These are phyloP conservation scores for Chelonus formosanus DNA, from an alignment of 2,888 invertebrate genomes.

Conservation along the genomic window DNA sequence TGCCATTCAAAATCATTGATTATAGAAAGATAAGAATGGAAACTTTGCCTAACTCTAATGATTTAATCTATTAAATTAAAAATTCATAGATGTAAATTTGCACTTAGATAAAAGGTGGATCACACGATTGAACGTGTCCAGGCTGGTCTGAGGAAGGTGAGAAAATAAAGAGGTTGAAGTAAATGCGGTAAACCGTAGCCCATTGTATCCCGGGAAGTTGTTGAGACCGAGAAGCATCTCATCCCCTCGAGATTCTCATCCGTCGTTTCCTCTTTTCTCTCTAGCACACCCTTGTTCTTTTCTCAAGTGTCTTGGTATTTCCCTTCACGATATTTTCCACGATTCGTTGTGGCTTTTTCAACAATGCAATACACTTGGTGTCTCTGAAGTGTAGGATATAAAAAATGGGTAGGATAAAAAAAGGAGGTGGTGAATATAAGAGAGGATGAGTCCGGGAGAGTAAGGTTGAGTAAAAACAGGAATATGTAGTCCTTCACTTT, in stretches of 20 bases:
- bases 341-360: slow-evolving; percentile 7
- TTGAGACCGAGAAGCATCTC: slow-evolving; percentile 20
- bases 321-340: slow-evolving; percentile 4
- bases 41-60: too few species aligned
- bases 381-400: background rate
- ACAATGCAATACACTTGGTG: slow-evolving; percentile 24
- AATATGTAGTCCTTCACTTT: too few species aligned
- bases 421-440: too few species aligned
- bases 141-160: too few species aligned
- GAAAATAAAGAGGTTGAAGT: slow-evolving; percentile 38
- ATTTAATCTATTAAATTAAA: too few species aligned
- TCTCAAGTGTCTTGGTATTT: slow-evolving; percentile 8
- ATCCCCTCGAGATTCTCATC: slow-evolving; percentile 34
- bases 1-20: too few species aligned
- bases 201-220: slow-evolving; percentile 38
- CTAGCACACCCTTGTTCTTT: slow-evolving; percentile 2
- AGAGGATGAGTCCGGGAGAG: too few species aligned
- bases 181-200: slow-evolving; percentile 41
- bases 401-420: background rate
- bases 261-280: slow-evolving; percentile 23
- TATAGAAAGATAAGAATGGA: too few species aligned
- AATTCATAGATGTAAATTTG: too few species aligned
- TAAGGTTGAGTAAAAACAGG: too few species aligned
- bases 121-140: too few species aligned
- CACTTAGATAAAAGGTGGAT: too few species aligned